A percentile compares a stretch with the other conserved stretches of the same genome.
Evolutionary conservation across 1,140 invertebrate genomes (phyloP).

Genomic region (Tribolium castaneum): DNA sequence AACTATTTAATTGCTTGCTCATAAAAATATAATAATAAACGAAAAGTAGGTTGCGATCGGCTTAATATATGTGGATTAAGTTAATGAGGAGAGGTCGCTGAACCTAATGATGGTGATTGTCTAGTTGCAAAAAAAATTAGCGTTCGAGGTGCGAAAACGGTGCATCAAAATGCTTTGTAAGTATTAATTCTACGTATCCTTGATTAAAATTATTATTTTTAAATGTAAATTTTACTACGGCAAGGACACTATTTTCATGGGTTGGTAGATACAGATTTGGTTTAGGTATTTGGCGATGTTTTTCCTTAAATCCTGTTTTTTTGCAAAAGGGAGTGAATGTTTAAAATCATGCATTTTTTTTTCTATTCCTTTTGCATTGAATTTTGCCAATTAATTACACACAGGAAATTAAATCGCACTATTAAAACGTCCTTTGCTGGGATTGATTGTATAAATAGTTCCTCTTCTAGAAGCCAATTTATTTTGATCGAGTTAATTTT

Average conservation of each 20-base stretch:
- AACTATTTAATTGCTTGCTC: conserved; percentile 3
- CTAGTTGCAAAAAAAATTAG: conserved; percentile 16
- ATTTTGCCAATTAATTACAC: conserved; percentile 1
- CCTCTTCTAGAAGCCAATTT: conserved; percentile 37
- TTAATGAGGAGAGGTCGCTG: conserved; percentile 10
- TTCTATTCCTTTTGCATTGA: neutral
- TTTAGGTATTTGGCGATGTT: neutral
- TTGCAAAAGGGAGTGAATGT: conserved; percentile 2
- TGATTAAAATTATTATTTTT: conserved; percentile 19
- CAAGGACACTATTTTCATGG: neutral
- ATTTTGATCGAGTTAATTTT: conserved; percentile 35
- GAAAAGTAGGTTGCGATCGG: conserved; percentile 19
- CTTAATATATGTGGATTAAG: conserved; percentile 12
- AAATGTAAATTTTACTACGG: neutral
- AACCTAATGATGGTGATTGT: conserved; percentile 9
- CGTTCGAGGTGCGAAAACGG: neutral
- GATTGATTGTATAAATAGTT: conserved; percentile 28
- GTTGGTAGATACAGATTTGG: conserved; percentile 10
- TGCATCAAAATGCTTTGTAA: conserved; percentile 5
- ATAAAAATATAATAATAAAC: conserved; percentile 26
- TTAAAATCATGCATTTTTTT: neutral
- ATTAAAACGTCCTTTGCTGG: conserved; percentile 25
- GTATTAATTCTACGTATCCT: conserved; percentile 2
- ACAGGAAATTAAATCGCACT: conserved; percentile 29
- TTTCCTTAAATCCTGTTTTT: conserved; percentile 27